These are phyloP conservation scores for Agrochola litura DNA, from an alignment of 2,888 invertebrate species.

Conservation along the genomic window DNA sequence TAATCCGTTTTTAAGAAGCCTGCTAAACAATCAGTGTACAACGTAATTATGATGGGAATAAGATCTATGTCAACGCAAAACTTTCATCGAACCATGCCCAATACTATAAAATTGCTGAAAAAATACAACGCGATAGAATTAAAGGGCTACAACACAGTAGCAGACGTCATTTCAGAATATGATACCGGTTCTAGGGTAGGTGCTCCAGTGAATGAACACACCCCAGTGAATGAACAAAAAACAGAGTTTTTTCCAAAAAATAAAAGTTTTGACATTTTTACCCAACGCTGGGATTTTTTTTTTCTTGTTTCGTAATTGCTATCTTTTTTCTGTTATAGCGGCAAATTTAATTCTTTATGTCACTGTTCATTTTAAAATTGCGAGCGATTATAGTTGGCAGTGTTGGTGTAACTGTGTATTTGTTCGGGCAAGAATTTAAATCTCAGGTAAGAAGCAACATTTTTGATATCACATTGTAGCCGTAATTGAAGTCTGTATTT, in stretches of 20 bases:
- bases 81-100: slow-evolving; percentile 94
- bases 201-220: too few relatives aligned
- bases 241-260: too few relatives aligned
- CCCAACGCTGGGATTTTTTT: not conserved
- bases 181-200: slow-evolving; percentile 91
- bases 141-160: slow-evolving; percentile 96
- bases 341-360: not conserved
- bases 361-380: not conserved
- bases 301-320: not conserved
- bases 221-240: too few relatives aligned
- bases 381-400: not conserved
- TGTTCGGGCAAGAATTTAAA: not conserved
- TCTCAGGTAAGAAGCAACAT: not conserved
- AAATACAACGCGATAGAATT: slow-evolving; percentile 92
- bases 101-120: slow-evolving; percentile 90
- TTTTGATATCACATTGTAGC: not conserved
- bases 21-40: slow-evolving; percentile 80
- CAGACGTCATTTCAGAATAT: slow-evolving; percentile 96
- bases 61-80: slow-evolving; percentile 95
- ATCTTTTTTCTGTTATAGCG: not conserved
- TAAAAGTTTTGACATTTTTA: not conserved
- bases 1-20: slow-evolving; percentile 40
- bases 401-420: not conserved
- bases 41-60: slow-evolving; percentile 94
- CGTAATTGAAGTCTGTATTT: not conserved